Evolutionary conservation across 1,140 invertebrate species (phyloP), one percentile per base, ranked within the genome.

Genomic region (Pollicipes pollicipes): DNA sequence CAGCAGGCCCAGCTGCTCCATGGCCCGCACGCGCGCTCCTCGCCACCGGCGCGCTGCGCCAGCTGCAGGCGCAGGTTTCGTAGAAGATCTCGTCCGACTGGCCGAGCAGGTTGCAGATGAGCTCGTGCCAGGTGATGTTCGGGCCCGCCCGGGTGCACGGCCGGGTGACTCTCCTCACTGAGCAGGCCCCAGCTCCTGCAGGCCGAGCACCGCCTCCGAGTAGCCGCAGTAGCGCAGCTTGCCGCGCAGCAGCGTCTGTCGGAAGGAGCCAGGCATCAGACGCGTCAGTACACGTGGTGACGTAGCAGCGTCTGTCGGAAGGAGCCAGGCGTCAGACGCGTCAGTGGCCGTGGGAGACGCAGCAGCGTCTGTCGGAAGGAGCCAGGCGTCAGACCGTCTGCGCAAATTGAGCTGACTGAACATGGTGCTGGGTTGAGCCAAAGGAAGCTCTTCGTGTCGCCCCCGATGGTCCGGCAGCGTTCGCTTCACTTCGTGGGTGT

Each of bases 71-170:
- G 93, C 10, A 99, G 80, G 78, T 97, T 97, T 95, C 94, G 75
- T 90, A 90, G 81, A 98, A 93, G 70, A 97, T 94, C n/a, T 85
- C 82, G 75, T 90, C 89, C 68, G 90, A 83, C 71, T 95, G 81
- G 3, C 93, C 94, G 30, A 97, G 80, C 30, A 95, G 80, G 74
- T 88, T 88, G 76, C 92, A 95, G 35, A 97, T 85, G 32, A 97
- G 84, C 77, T 93, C 86, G 77, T 91, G 90, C 97, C 97, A 99
- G 8, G 95, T 97, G 8, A 98, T 89, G 72, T 96, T n/a, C 91
- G 1, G 96, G 95, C 70, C 96, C 97, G 76, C 89, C 90, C 0
- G 90, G 90, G 81, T 99, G 96, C 3, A 99, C 82, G 75, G 86
- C 84, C 0, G 95, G 88, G 82, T 95, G 88, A 16, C 88, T 87